These are phyloP conservation scores for Chitala chitala DNA, from an alignment of 2,113 vertebrate species.

Conservation along the genomic window DNA sequence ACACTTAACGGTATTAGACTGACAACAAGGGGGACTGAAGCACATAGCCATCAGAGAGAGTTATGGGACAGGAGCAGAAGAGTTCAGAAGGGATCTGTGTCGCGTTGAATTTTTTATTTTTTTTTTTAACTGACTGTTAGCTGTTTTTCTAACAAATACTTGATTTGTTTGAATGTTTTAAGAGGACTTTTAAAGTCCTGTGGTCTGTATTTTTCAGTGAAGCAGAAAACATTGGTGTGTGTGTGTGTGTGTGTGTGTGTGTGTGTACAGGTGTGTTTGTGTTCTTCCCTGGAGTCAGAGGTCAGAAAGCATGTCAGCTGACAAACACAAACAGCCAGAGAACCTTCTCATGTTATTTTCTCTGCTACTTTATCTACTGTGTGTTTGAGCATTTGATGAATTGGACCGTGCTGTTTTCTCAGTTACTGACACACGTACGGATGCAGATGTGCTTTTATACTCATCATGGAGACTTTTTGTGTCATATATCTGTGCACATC, in stretches of 20 bases:
- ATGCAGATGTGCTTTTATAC: no score
- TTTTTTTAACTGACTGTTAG: no score
- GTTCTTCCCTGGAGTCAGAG: not conserved
- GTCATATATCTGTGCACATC: not conserved
- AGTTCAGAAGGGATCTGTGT: no score
- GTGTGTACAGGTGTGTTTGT: not conserved
- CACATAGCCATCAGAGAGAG: conserved; percentile 31
- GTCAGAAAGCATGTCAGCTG: no score
- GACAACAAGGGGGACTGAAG: conserved; percentile 34
- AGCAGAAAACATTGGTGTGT: no score
- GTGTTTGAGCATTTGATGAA: not conserved
- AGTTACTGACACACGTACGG: no score
- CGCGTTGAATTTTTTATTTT: no score
- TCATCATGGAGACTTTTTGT: no score
- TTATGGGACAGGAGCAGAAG: conserved; percentile 23
- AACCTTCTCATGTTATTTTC: not conserved
- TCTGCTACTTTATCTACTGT: not conserved
- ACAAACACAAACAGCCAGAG: no score
- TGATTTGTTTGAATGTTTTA: not conserved
- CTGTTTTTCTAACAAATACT: not conserved
- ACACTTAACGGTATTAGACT: conserved; percentile 44
- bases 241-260: not conserved
- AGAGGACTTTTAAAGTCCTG: not conserved
- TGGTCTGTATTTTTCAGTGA: no score
- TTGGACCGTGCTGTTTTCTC: not conserved